These are phyloP conservation scores for Coregonus suidteri DNA, from an alignment of 2,797 vertebrate species.

Conservation along the genomic window DNA sequence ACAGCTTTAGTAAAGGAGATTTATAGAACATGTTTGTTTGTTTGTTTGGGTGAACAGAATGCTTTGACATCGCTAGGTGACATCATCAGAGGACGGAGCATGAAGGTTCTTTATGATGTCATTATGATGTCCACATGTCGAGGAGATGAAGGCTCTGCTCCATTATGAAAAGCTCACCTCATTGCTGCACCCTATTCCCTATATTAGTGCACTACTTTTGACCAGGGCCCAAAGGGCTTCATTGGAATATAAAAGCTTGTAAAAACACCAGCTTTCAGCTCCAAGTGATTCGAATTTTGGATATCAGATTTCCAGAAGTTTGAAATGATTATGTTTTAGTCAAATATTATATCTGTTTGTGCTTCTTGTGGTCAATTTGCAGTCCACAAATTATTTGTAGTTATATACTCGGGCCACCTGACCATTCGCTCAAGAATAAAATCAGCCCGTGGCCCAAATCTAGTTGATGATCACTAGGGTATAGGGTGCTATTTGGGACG, in stretches of 20 bases:
- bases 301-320: too few species aligned
- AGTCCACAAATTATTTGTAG: too few species aligned
- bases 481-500: background rate
- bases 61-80: background rate
- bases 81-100: background rate
- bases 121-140: background rate
- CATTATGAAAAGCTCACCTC: background rate
- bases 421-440: too few species aligned
- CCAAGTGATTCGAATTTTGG: too few species aligned
- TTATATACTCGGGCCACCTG: too few species aligned
- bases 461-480: too few species aligned
- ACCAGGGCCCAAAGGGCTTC: background rate
- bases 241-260: too few species aligned
- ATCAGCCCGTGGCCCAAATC: too few species aligned
- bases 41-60: background rate
- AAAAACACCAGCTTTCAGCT: too few species aligned
- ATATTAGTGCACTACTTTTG: background rate
- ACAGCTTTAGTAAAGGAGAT: conserved; percentile 88
- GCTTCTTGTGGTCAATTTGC: too few species aligned
- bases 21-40: background rate
- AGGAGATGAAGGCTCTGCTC: background rate
- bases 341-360: too few species aligned
- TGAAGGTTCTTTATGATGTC: background rate
- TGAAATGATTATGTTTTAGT: too few species aligned
- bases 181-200: background rate